These are phyloP conservation scores for Pseudoips prasinana DNA, from an alignment of 2,888 invertebrate species.

Conservation along the genomic window DNA sequence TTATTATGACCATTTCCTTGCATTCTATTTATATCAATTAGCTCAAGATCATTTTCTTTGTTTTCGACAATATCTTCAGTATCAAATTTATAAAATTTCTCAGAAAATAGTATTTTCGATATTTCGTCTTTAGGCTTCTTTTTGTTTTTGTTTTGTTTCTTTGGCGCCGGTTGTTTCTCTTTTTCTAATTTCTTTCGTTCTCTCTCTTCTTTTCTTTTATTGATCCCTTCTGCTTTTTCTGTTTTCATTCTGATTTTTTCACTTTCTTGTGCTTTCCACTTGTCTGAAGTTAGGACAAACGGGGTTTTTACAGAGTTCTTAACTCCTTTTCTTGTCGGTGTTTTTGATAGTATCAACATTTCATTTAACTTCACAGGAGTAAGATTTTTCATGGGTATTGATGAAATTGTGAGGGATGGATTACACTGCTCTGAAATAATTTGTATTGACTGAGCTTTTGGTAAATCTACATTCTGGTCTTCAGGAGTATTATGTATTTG, in stretches of 20 bases:
- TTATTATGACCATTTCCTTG: no score
- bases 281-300: slow-evolving; percentile 13
- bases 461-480: slow-evolving; percentile 7
- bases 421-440: slow-evolving; percentile 3
- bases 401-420: slow-evolving; percentile 3
- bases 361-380: slow-evolving; percentile 5
- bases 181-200: slow-evolving; percentile 10
- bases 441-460: slow-evolving; percentile 4
- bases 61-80: slow-evolving; percentile 5
- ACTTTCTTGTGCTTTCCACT: slow-evolving; percentile 14
- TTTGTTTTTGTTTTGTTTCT: slow-evolving; percentile 8
- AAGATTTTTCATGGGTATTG: slow-evolving; percentile 3
- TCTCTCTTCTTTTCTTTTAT: slow-evolving; percentile 14
- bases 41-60: slow-evolving; percentile 5
- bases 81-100: slow-evolving; percentile 6
- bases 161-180: slow-evolving; percentile 6
- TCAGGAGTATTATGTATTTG: slow-evolving; percentile 6
- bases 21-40: neutral
- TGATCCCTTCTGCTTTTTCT: slow-evolving; percentile 18
- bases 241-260: slow-evolving; percentile 11
- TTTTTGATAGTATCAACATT: slow-evolving; percentile 17
- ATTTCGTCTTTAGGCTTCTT: slow-evolving; percentile 1
- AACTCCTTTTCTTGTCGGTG: slow-evolving; percentile 15
- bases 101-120: slow-evolving; percentile 3
- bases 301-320: slow-evolving; percentile 12